These are phyloP conservation scores for Proterorhinus semilunaris DNA, from an alignment of 2,113 vertebrate genomes.

Conservation along the genomic window DNA sequence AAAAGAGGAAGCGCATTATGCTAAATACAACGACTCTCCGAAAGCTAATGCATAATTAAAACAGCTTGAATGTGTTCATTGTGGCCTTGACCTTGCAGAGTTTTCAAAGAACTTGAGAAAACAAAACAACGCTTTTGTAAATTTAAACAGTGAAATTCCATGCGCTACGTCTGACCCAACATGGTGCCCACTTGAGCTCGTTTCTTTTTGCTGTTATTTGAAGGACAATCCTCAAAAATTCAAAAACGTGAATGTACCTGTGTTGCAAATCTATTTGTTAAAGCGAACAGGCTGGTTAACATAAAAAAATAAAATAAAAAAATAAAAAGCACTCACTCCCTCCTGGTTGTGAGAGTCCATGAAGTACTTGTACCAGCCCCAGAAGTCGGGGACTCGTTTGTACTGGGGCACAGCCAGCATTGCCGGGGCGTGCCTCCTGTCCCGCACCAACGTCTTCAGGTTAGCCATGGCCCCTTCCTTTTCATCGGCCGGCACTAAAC, in stretches of 20 bases:
- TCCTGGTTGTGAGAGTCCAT: conserved; percentile 78
- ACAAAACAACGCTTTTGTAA: conserved; percentile 6
- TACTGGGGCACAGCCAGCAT: conserved; percentile 59
- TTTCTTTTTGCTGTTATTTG: neutral
- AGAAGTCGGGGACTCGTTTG: conserved; percentile 74
- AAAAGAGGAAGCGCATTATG: neutral
- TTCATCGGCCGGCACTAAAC: conserved; percentile 47
- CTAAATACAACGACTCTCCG: neutral
- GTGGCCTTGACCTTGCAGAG: neutral
- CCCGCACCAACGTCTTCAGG: conserved; percentile 64
- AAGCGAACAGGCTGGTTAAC: conserved; percentile 37
- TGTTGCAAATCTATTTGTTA: neutral
- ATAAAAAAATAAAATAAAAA: too few species aligned
- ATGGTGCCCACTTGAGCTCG: neutral
- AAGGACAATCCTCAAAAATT: too few species aligned
- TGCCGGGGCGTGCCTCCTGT: conserved; percentile 63
- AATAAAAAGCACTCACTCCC: conserved; percentile 76
- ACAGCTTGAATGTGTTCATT: neutral
- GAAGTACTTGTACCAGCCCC: conserved; percentile 80
- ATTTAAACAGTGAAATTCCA: neutral
- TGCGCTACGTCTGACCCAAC: neutral
- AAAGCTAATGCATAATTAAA: neutral
- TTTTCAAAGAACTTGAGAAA: neutral
- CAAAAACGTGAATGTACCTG: too few species aligned
- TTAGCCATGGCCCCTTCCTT: conserved; percentile 42